Percentiles rank a stretch among this genome's conserved stretches.
These are phyloP conservation scores for Amphipoea oculea DNA, from an alignment of 2,888 invertebrate genomes.

Conservation along the genomic window DNA sequence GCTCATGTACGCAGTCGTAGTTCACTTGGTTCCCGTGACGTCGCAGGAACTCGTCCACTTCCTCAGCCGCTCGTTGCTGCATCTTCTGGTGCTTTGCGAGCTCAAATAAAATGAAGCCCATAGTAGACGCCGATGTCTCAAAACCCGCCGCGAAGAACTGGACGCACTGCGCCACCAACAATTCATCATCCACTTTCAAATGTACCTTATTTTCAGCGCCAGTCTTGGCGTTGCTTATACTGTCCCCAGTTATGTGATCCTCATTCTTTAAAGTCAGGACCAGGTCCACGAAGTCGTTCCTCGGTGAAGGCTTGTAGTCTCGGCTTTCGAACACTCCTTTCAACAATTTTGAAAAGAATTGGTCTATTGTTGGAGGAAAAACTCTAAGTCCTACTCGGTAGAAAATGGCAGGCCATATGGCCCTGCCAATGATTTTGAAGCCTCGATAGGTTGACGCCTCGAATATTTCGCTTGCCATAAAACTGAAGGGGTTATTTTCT, in stretches of 20 bases:
- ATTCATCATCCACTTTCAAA: slow-evolving; percentile 77
- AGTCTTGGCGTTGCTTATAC: slow-evolving; percentile 67
- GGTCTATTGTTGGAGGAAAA: slow-evolving; percentile 67
- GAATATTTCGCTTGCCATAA: slow-evolving; percentile 71
- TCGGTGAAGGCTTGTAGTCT: slow-evolving; percentile 65
- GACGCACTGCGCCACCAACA: slow-evolving; percentile 88
- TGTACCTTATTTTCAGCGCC: slow-evolving; percentile 63
- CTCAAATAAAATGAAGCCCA: slow-evolving; percentile 74
- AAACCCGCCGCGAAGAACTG: slow-evolving; percentile 84
- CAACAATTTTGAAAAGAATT: slow-evolving; percentile 73
- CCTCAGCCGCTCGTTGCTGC: slow-evolving; percentile 69
- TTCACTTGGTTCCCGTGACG: slow-evolving; percentile 64
- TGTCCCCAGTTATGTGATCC: slow-evolving; percentile 71
- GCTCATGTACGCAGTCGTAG: slow-evolving; percentile 75
- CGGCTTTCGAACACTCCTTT: slow-evolving; percentile 70
- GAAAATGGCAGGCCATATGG: slow-evolving; percentile 77
- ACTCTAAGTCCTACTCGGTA: slow-evolving; percentile 70
- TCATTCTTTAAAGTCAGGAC: slow-evolving; percentile 73
- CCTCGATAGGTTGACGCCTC: slow-evolving; percentile 64
- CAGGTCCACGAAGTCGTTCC: slow-evolving; percentile 78
- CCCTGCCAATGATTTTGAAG: slow-evolving; percentile 63
- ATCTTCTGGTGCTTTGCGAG: slow-evolving; percentile 73
- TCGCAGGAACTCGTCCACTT: slow-evolving; percentile 74
- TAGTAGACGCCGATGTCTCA: slow-evolving; percentile 76
- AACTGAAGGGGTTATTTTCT: slow-evolving; percentile 68